A percentile compares a stretch with the other conserved stretches of the same genome.
Evolutionary conservation across 2,888 invertebrate species (phyloP).

Genomic region (Biston betularia): DNA sequence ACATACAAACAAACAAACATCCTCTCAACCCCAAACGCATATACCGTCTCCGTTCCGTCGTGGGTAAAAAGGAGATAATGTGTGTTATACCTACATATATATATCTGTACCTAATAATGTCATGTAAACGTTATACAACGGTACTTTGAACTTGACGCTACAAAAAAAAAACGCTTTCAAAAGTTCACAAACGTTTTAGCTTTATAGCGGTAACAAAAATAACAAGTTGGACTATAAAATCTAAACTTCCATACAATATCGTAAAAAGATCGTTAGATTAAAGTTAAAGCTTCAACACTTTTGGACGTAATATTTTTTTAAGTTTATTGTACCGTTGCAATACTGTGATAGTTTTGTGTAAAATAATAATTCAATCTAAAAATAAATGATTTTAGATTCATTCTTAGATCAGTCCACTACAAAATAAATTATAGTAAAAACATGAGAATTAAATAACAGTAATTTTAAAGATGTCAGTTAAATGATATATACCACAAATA

Average conservation of each 20-base stretch:
- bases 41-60: too few relatives aligned
- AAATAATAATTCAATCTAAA: too few relatives aligned
- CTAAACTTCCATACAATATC: conserved; percentile 36
- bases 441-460: too few relatives aligned
- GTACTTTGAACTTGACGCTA: conserved; percentile 15
- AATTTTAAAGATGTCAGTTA: too few relatives aligned
- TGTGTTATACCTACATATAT: not conserved
- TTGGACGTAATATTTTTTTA: conserved; percentile 18
- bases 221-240: conserved; percentile 35
- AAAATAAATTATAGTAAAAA: too few relatives aligned
- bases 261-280: conserved; percentile 34
- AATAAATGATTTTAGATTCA: too few relatives aligned
- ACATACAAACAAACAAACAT: too few relatives aligned
- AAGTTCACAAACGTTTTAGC: conserved; percentile 29
- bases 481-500: too few relatives aligned
- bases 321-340: conserved; percentile 14
- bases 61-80: not conserved
- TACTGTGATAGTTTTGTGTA: too few relatives aligned
- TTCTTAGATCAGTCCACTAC: too few relatives aligned
- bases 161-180: conserved; percentile 29
- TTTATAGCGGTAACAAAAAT: conserved; percentile 35
- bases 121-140: conserved; percentile 7
- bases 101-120: not conserved
- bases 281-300: conserved; percentile 26
- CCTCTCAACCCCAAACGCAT: too few relatives aligned